These are phyloP conservation scores for Galemys pyrenaicus DNA, from an alignment of 2,113 vertebrate genomes.

Conservation along the genomic window DNA sequence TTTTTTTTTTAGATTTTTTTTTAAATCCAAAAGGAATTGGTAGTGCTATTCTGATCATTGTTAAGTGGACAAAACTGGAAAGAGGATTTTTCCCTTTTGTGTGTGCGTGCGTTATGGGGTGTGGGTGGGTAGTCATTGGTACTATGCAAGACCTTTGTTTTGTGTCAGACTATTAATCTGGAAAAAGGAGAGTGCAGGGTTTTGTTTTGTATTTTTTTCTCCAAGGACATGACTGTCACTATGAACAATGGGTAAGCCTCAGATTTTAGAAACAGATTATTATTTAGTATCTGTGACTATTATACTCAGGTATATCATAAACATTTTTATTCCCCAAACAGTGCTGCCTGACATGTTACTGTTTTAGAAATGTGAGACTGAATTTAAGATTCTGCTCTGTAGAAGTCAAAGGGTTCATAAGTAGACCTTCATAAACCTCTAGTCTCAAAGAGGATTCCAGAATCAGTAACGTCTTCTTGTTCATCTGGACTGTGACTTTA, in stretches of 20 bases:
- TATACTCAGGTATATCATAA: background rate
- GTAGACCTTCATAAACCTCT: background rate
- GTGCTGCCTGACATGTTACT: background rate
- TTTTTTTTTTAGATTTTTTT: background rate
- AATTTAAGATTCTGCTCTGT: background rate
- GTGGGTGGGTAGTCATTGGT: background rate
- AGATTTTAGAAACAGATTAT: background rate
- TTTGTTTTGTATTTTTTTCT: background rate
- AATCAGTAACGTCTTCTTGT: background rate
- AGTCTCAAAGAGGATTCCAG: background rate
- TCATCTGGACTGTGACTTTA: background rate
- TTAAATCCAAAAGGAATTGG: background rate
- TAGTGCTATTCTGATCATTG: background rate
- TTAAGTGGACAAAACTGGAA: background rate
- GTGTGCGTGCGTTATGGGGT: background rate
- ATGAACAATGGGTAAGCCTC: background rate
- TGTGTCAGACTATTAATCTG: background rate
- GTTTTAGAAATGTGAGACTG: background rate
- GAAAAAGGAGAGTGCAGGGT: background rate
- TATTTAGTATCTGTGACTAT: background rate
- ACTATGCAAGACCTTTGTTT: background rate
- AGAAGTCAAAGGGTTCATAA: background rate
- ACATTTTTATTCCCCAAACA: background rate
- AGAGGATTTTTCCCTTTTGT: background rate
- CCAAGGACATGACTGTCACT: background rate